Percentiles rank a stretch among this genome's conserved stretches.
phyloP scores from a whole-genome alignment of 2,888 invertebrate species.

The Lissocephala sabroskyi region DNA sequence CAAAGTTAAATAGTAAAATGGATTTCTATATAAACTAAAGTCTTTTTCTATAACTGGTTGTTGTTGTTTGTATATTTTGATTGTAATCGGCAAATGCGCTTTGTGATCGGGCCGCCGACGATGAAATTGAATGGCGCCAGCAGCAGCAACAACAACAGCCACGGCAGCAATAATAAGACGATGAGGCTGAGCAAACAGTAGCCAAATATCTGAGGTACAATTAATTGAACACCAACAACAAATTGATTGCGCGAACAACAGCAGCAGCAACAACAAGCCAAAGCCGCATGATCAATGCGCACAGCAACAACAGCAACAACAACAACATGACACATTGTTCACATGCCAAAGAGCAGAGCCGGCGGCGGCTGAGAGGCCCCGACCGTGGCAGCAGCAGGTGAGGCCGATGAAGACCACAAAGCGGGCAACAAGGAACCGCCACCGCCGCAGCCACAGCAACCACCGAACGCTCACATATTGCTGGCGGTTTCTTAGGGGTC shows the following conservation, averaged over 20 bases:
- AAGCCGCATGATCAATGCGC: constrained; percentile 5
- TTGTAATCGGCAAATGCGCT: too few species aligned
- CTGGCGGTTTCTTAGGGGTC: neutral
- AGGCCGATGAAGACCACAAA: constrained; percentile 55
- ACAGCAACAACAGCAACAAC: constrained; percentile 18
- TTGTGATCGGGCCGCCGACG: too few species aligned
- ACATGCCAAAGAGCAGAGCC: constrained; percentile 40
- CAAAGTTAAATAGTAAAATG: constrained; percentile 48
- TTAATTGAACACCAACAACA: constrained; percentile 63
- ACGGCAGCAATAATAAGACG: neutral
- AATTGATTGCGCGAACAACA: constrained; percentile 60
- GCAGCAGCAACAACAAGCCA: constrained; percentile 22
- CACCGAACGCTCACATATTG: neutral
- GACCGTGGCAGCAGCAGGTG: constrained; percentile 7
- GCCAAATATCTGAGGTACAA: constrained; percentile 34
- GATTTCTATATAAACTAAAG: neutral
- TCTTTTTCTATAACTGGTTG: too few species aligned
- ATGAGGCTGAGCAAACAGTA: constrained; percentile 1
- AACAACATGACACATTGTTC: constrained; percentile 60
- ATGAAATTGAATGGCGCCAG: constrained; percentile 55
- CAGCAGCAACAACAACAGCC: constrained; percentile 18
- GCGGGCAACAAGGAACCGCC: too few species aligned
- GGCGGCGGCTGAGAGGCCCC: constrained; percentile 8
- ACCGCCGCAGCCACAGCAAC: constrained; percentile 28
- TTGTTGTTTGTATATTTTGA: too few species aligned